Evolutionary conservation across 1,140 invertebrate genomes (phyloP).

Genomic region (Thereuonema tuberculata): DNA sequence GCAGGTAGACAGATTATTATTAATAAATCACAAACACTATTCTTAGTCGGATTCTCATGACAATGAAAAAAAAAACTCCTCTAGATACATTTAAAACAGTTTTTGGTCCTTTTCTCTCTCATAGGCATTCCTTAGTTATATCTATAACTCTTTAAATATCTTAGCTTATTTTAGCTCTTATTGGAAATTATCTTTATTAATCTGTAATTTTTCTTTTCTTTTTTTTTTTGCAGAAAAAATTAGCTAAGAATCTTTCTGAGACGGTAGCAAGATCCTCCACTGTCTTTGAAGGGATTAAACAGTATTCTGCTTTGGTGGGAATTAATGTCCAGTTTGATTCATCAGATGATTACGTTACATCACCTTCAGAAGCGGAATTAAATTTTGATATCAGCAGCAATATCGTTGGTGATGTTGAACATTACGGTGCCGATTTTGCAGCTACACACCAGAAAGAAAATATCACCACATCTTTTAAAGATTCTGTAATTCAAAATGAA

Average conservation of each 20-base stretch:
- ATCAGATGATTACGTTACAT: conserved; percentile 15
- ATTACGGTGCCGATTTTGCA: conserved; percentile 17
- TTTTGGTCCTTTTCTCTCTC: too few species aligned
- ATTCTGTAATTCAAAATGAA: conserved; percentile 14
- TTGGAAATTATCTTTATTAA: too few species aligned
- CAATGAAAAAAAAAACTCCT: too few species aligned
- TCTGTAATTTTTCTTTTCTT: too few species aligned
- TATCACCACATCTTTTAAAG: conserved; percentile 6
- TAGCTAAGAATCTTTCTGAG: conserved; percentile 24
- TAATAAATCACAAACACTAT: too few species aligned
- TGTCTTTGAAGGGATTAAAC: conserved; percentile 28
- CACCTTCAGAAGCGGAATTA: conserved; percentile 16
- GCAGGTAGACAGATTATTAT: too few species aligned
- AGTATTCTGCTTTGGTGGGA: conserved; percentile 19
- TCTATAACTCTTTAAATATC: too few species aligned
- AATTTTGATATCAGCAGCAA: conserved; percentile 14
- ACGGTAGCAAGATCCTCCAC: conserved; percentile 26
- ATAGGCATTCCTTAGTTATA: too few species aligned
- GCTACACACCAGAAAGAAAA: conserved; percentile 15
- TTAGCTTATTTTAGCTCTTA: too few species aligned
- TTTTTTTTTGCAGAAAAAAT: too few species aligned
- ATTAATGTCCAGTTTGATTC: conserved; percentile 9
- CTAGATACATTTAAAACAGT: too few species aligned
- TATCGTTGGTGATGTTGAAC: neutral
- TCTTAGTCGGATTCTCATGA: too few species aligned